A percentile compares a stretch with the other conserved stretches of the same genome.
Evolutionary conservation across 2,888 invertebrate species (phyloP).

Genomic region (Matsumyia berberina): DNA sequence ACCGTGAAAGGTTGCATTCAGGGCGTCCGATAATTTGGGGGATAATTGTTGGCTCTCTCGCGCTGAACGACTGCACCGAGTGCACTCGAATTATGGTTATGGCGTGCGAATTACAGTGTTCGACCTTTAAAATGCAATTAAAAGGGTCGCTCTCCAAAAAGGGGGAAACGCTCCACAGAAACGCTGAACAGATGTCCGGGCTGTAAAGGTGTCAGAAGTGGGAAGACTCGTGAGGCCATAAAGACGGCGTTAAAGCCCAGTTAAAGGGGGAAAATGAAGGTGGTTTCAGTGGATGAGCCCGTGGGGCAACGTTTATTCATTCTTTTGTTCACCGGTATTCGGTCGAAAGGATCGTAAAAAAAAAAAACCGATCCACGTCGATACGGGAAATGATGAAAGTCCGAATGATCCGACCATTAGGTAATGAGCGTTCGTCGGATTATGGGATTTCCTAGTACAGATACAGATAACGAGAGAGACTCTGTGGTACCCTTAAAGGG

Average conservation of each 20-base stretch:
- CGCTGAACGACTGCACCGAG: conserved; percentile 31
- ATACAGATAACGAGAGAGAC: conserved; percentile 37
- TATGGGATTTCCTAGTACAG: conserved; percentile 69
- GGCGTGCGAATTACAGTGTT: conserved; percentile 72
- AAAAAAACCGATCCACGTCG: conserved; percentile 62
- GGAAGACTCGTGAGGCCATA: conserved; percentile 19
- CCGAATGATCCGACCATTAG: conserved; percentile 65
- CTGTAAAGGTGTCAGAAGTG: conserved; percentile 60
- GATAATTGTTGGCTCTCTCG: conserved; percentile 64
- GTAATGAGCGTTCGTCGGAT: conserved; percentile 65
- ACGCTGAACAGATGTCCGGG: neutral
- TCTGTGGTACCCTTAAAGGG: conserved; percentile 51
- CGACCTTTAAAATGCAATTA: conserved; percentile 67
- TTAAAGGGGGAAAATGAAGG: conserved; percentile 25
- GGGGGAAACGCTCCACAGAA: conserved; percentile 16
- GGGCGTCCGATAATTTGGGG: conserved; percentile 60
- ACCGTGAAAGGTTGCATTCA: conserved; percentile 79
- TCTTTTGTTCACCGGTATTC: conserved; percentile 12
- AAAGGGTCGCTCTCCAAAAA: conserved; percentile 27
- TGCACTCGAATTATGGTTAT: conserved; percentile 59
- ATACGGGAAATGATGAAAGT: conserved; percentile 70
- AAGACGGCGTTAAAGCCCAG: conserved; percentile 22
- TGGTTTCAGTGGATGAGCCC: conserved; percentile 39
- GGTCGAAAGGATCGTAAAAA: conserved; percentile 62
- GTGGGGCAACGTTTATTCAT: conserved; percentile 9